Conservation (phyloP, 2,797 vertebrate genomes). For the Amazona ochrocephala region DNA sequence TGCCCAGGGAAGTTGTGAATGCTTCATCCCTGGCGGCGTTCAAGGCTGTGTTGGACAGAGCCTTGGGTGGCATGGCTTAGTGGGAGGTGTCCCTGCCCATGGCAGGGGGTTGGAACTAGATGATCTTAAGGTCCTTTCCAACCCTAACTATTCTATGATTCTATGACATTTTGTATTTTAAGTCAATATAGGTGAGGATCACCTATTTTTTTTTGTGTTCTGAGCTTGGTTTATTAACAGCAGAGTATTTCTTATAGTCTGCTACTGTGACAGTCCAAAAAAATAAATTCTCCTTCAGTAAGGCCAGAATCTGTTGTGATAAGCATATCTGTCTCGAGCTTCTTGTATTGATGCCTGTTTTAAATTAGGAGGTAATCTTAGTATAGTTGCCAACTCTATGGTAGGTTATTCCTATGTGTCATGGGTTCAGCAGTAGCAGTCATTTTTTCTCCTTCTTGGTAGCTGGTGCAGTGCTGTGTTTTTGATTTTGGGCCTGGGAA, state of each 20-base stretch:
- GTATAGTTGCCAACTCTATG: neutral
- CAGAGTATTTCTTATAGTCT: neutral
- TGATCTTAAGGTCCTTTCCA: no score
- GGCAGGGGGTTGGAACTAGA: no score
- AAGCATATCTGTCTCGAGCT: neutral
- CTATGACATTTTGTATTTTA: neutral
- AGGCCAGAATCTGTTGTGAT: neutral
- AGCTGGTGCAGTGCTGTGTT: no score
- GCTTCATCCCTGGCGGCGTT: no score
- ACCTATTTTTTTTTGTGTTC: neutral
- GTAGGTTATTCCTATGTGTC: neutral
- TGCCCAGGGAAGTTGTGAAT: no score
- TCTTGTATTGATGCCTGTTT: neutral
- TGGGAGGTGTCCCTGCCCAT: no score
- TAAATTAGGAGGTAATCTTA: neutral
- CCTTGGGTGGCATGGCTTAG: no score
- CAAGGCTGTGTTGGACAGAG: no score
- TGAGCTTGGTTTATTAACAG: neutral
- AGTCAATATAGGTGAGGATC: neutral
- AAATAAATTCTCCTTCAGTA: neutral
- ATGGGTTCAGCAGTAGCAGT: no score
- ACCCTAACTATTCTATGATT: no score
- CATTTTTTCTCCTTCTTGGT: no score
- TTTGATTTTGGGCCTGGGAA: no score
- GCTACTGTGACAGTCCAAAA: neutral